Conservation (phyloP, 2,888 invertebrate species). For the Lasioglossum figueresi region DNA sequence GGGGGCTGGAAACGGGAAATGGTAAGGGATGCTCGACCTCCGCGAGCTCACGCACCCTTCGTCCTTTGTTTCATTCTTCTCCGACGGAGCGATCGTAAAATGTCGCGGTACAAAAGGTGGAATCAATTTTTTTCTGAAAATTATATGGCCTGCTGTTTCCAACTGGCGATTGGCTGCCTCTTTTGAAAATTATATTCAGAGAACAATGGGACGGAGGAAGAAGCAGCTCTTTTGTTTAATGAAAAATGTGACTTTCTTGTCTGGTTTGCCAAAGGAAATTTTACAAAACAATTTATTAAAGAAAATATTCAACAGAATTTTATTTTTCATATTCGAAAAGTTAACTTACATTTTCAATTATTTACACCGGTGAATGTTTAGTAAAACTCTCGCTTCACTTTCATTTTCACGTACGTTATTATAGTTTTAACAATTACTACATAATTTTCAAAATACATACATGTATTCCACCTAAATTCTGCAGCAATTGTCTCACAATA, state of each 20-base stretch:
- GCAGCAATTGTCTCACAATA: not conserved
- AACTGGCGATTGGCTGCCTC: not conserved
- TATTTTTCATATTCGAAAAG: not conserved
- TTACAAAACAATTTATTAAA: not conserved
- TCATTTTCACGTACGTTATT: no score
- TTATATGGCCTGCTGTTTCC: not conserved
- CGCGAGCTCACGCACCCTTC: conserved; percentile 24
- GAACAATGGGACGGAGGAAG: not conserved
- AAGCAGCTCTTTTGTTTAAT: not conserved
- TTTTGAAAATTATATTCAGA: not conserved
- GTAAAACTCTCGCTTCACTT: not conserved
- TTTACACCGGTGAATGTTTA: not conserved
- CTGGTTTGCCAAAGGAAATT: not conserved
- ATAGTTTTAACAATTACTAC: not conserved
- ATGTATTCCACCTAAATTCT: no score
- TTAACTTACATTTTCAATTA: not conserved
- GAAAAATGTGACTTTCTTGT: not conserved
- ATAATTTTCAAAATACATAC: not conserved
- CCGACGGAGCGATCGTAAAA: conserved; percentile 1
- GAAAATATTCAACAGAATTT: not conserved
- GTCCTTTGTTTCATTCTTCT: conserved; percentile 18
- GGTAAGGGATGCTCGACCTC: conserved; percentile 33
- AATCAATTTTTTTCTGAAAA: not conserved
- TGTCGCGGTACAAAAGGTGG: not conserved
- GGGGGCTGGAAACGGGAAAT: conserved; percentile 35